Percentiles rank a stretch among this genome's conserved stretches.
phyloP scores from a whole-genome alignment of 2,888 invertebrate genomes.

The Oconnorella tubifera region DNA sequence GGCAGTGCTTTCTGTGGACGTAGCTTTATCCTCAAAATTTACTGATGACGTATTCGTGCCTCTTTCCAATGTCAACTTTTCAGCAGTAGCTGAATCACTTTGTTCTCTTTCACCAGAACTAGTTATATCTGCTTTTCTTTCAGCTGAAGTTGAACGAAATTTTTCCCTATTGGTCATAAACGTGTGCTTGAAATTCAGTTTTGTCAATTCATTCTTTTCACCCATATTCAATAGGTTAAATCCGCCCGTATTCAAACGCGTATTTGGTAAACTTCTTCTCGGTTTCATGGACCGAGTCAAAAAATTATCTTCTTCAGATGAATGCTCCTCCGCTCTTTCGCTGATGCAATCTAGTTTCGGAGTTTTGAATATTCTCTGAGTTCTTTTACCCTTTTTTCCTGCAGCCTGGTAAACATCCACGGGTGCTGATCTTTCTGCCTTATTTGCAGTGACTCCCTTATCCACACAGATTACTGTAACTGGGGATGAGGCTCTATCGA shows the following conservation, averaged over 20 bases:
- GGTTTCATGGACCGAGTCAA: background rate
- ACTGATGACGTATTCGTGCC: slow-evolving; percentile 30
- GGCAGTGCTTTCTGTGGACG: slow-evolving; percentile 28
- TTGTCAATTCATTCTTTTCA: too few relatives aligned
- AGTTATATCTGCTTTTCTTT: background rate
- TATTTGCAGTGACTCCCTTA: slow-evolving; percentile 31
- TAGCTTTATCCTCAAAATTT: slow-evolving; percentile 27
- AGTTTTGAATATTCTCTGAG: slow-evolving; percentile 12
- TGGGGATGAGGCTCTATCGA: slow-evolving; percentile 29
- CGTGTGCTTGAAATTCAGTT: too few relatives aligned
- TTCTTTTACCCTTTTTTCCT: slow-evolving; percentile 16
- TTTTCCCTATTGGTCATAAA: slow-evolving; percentile 6
- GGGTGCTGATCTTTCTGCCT: slow-evolving; percentile 27
- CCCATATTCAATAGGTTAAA: too few relatives aligned
- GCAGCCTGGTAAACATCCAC: slow-evolving; percentile 29
- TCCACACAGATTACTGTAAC: slow-evolving; percentile 22
- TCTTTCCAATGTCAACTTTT: slow-evolving; percentile 28
- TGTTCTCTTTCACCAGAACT: background rate
- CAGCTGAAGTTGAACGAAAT: slow-evolving; percentile 14
- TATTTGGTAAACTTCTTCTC: background rate
- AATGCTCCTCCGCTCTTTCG: slow-evolving; percentile 24
- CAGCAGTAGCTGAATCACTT: background rate
- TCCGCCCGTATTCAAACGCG: background rate
- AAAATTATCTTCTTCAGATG: slow-evolving; percentile 22
- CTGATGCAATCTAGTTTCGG: slow-evolving; percentile 29